Percentiles rank a stretch among this genome's conserved stretches.
Conservation (phyloP, 2,113 vertebrate genomes). For the Zosterops hypoxanthus region DNA sequence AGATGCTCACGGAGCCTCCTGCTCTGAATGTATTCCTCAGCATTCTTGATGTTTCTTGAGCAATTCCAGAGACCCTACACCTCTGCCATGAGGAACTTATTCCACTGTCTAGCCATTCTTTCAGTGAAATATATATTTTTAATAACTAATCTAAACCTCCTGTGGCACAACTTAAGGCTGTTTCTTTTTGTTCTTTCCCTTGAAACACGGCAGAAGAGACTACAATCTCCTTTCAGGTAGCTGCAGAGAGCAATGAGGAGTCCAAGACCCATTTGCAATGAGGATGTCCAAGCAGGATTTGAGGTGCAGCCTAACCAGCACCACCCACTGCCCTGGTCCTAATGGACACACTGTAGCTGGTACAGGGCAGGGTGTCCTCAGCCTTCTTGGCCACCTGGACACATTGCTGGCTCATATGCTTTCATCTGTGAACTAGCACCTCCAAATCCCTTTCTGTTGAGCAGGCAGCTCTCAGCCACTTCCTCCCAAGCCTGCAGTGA, state of each 20-base stretch:
- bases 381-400: no score
- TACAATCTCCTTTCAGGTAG: neutral
- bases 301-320: neutral
- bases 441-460: neutral
- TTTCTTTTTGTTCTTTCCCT: neutral
- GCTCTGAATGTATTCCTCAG: neutral
- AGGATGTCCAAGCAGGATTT: neutral
- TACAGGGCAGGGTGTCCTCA: neutral
- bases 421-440: neutral
- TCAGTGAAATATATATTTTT: no score
- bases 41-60: fast-evolving
- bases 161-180: fast-evolving
- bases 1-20: neutral
- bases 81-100: neutral
- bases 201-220: neutral
- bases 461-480: neutral
- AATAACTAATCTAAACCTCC: neutral
- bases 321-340: neutral
- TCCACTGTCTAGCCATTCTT: neutral
- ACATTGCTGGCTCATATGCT: neutral
- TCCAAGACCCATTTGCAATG: neutral
- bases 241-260: neutral
- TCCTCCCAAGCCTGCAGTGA: neutral
- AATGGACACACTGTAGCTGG: neutral
- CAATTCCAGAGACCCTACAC: neutral